Evolutionary conservation across 2,888 invertebrate species (phyloP).

Genomic region (Pherbina coryleti): DNA sequence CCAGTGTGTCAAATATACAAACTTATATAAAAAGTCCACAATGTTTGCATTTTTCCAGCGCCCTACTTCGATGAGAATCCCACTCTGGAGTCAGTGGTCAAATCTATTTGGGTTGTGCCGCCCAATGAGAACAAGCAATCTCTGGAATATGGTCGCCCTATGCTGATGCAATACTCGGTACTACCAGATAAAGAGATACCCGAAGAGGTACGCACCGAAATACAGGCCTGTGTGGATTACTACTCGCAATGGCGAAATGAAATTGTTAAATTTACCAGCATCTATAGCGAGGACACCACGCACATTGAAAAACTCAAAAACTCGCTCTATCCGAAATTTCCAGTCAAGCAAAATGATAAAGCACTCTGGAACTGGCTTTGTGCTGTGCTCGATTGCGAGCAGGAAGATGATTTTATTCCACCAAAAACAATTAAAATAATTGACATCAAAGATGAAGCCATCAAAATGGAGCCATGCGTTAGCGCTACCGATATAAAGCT

Average conservation of each 20-base stretch:
- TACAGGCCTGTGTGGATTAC: conserved; percentile 87
- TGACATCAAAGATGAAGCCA: conserved; percentile 57
- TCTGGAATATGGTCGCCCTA: conserved; percentile 89
- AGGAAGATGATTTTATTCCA: conserved; percentile 78
- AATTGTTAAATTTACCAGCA: conserved; percentile 75
- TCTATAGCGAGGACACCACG: conserved; percentile 73
- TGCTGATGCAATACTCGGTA: conserved; percentile 89
- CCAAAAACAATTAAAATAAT: conserved; percentile 67
- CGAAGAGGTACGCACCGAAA: conserved; percentile 85
- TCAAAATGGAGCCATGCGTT: conserved; percentile 46
- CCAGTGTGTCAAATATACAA: no score
- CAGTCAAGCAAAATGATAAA: conserved; percentile 82
- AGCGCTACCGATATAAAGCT: conserved; percentile 51
- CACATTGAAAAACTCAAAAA: conserved; percentile 89
- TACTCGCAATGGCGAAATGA: conserved; percentile 79
- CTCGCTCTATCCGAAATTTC: conserved; percentile 84
- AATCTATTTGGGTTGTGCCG: conserved; percentile 96
- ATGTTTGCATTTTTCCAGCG: conserved; percentile 72
- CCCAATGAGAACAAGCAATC: conserved; percentile 92
- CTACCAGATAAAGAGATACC: conserved; percentile 85
- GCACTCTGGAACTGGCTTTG: conserved; percentile 84
- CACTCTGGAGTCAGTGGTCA: conserved; percentile 84
- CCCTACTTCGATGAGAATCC: conserved; percentile 86
- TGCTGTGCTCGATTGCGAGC: conserved; percentile 80
- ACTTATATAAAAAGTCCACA: background rate